Base-by-base conservation (phyloP, 2,113 vertebrate species). In the Gavia stellata region DNA sequence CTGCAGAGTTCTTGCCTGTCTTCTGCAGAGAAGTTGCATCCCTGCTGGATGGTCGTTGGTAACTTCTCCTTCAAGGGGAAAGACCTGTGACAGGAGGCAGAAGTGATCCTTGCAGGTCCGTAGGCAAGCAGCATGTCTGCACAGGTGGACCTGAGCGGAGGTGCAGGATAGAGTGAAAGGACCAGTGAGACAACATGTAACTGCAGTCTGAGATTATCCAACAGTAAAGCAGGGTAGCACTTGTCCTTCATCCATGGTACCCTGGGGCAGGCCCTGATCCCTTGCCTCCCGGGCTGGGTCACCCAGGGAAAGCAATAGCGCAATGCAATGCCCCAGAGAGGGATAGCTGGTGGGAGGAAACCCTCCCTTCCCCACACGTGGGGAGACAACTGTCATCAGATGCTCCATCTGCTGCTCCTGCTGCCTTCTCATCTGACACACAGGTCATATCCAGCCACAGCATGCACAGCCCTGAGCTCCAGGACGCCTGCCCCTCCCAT, bases 171-270 rank as follows among this genome's bases (percentile, higher is more conserved):
- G 7, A 3, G 17, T 40, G 50, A 52, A 58, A 72, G 38, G 34
- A 52, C 29, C 1, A 0, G 25, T 0, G 1, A 29, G 40, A 34
- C 3, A 42, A 59, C 20, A 17, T 11, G 23, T 10, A 67, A 31
- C n/a, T 62, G 42, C 28, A 25, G 18, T 13, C 23, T 31, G 53
- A 59, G n/a, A 38, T 67, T 36, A 59, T 36, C 28, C 25, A 61
- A 33, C 40, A 55, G 20, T 20, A 5, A 55, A 79, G 26, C 47
- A 45, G 25, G 38, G 29, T 28, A 53, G 25, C 8, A n/a, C 25
- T 68, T 9, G 5, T 49, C 45, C 20, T 26, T 73, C 73, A 73
- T 12, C 36, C 24, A 6, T 26, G 31, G 45, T 13, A 19, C 55
- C 3, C 18, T 7, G 12, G 25, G 45, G 29, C 4, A 18, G 17